Evolutionary conservation across 2,113 vertebrate genomes (phyloP).

Genomic region (Chascanopsetta lugubris): DNA sequence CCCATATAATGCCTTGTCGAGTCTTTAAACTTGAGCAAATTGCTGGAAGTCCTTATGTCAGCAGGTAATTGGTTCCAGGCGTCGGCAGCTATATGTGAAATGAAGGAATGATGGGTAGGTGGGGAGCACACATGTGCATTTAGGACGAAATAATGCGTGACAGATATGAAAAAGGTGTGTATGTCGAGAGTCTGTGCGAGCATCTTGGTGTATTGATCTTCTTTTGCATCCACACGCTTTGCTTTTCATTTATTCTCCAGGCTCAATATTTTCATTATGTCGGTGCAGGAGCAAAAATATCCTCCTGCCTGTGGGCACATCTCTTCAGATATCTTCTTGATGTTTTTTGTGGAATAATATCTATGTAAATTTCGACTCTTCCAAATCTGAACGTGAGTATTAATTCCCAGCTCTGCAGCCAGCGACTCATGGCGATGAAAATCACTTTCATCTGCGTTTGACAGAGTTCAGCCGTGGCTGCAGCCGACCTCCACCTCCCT

Average conservation of each 20-base stretch:
- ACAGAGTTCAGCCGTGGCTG: background rate
- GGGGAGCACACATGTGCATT: constrained; percentile 41
- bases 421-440: background rate
- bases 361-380: constrained; percentile 9
- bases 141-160: constrained; percentile 35
- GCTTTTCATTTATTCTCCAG: constrained; percentile 49
- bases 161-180: constrained; percentile 42
- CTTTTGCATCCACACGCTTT: constrained; percentile 25
- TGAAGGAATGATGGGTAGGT: constrained; percentile 55
- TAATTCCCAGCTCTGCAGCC: background rate
- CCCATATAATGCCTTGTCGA: constrained; percentile 74
- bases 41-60: constrained; percentile 80
- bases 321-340: constrained; percentile 27
- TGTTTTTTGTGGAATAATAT: constrained; percentile 26
- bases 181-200: constrained; percentile 21
- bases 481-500: background rate
- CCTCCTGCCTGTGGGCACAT: background rate
- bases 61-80: constrained; percentile 82
- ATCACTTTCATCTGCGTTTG: too few relatives aligned
- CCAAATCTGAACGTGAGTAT: background rate
- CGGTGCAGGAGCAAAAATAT: constrained; percentile 19
- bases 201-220: constrained; percentile 44
- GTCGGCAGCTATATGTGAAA: constrained; percentile 67
- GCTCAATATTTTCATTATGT: constrained; percentile 39
- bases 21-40: constrained; percentile 79